Percentiles rank a stretch among this genome's conserved stretches.
Conservation (phyloP, 2,113 vertebrate species). For the Oncorhynchus tshawytscha region DNA sequence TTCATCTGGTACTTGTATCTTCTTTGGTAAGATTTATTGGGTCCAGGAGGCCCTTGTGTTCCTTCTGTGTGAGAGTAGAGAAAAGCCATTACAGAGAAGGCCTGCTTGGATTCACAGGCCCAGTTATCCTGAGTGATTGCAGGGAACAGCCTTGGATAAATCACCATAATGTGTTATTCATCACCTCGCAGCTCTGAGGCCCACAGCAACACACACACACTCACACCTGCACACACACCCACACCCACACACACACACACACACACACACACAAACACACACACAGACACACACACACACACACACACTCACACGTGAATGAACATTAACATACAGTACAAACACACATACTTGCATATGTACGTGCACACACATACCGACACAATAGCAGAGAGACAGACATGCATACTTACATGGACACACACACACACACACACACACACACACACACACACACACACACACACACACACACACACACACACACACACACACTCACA, state of each 20-base stretch:
- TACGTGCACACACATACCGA: background rate
- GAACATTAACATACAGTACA: no score
- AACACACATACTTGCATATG: background rate
- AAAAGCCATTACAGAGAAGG: constrained; percentile 23
- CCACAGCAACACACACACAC: constrained; percentile 5
- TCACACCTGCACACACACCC: background rate
- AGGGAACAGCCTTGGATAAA: constrained; percentile 25
- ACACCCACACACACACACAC: background rate
- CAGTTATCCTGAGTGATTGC: constrained; percentile 18
- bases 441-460: no score
- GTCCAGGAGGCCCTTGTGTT: constrained; percentile 10
- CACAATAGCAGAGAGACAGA: no score
- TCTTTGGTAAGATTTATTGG: constrained; percentile 31
- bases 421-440: no score
- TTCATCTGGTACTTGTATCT: constrained; percentile 17
- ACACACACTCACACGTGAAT: constrained; percentile 12
- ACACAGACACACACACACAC: background rate
- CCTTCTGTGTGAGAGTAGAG: constrained; percentile 9
- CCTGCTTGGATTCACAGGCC: constrained; percentile 14
- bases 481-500: background rate
- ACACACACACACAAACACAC: background rate
- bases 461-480: background rate
- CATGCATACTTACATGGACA: no score
- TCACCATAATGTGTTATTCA: constrained; percentile 44
- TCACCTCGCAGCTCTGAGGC: constrained; percentile 18